Base-by-base conservation (phyloP, 2,888 invertebrate genomes). In the Entomobrya multifasciata region DNA sequence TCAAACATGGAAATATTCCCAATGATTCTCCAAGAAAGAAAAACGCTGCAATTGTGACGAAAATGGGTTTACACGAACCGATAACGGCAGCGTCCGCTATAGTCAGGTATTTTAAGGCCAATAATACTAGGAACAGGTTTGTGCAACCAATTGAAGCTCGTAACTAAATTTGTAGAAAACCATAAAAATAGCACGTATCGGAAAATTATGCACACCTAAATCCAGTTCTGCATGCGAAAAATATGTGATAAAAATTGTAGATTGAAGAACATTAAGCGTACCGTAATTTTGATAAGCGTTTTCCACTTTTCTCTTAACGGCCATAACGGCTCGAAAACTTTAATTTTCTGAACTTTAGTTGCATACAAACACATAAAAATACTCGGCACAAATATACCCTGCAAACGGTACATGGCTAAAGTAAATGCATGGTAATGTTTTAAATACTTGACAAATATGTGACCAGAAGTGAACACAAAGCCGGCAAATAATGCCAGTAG, bases 21-120 rank as follows among this genome's bases (percentile, higher is more conserved):
- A 78, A 90, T 11, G 89, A 74, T 44, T 91, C 91, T 3, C 88
- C 88, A 1, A 90, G 80, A 30, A 88, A 77, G 10, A 89, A 47
- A 52, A 89, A 85, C 6, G 90, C 90, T 2, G 89, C 78, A 22
- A 90, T 55, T 20, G 88, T 87, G 3, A 90, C 88, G 49, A 88
- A 86, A 57, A 90, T 72, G 0, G 86, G 85, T 17, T 80, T 86
- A 6, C 55, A 57, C 1, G 74, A 81, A n/a, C 83, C 60, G 11
- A 87, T 20, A 2, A 86, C 84, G 11, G 81, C 78, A 11, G 79
- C 85, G 78, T 90, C 90, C 0, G 84, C 90, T 13, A 90, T 78
- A 4, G 79, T 27, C 20, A 90, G 70, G 60, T 89, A 87, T 55
- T 88, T 78, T 0, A 90, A 55, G 0, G 90, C 72, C 22, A 62